These are phyloP conservation scores for Lytechinus pictus DNA, from an alignment of 35 echinoderm and acorn worm genomes.

Conservation along the genomic window DNA sequence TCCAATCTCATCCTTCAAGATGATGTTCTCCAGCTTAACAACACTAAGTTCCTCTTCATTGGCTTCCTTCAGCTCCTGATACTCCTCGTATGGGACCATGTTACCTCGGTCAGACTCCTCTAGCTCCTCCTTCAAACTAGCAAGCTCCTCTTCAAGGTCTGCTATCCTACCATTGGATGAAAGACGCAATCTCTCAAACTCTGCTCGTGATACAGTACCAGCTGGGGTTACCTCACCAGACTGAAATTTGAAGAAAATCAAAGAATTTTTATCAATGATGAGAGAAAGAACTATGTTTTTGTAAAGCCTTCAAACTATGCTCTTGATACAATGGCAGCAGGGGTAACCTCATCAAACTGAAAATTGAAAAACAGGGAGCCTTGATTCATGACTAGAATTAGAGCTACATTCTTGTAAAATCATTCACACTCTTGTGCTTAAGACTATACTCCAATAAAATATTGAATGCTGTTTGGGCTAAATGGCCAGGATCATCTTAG, in stretches of 20 bases:
- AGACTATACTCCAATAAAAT: too few species aligned
- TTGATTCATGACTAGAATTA: too few species aligned
- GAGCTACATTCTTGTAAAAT: too few species aligned
- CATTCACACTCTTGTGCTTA: too few species aligned
- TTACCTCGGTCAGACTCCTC: constrained; percentile 33
- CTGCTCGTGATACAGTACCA: neutral
- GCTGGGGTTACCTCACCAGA: neutral
- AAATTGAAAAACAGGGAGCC: too few species aligned
- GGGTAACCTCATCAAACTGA: too few species aligned
- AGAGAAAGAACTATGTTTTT: too few species aligned
- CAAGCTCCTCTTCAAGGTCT: constrained; percentile 66
- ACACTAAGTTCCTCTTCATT: constrained; percentile 58
- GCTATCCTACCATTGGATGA: constrained; percentile 42
- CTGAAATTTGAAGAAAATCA: neutral
- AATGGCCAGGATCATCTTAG: neutral
- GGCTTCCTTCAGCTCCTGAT: constrained; percentile 57
- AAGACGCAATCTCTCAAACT: neutral
- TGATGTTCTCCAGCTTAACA: constrained; percentile 56
- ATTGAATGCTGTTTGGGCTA: too few species aligned
- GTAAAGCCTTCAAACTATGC: too few species aligned
- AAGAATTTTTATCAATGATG: too few species aligned
- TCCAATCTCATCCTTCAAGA: constrained; percentile 69
- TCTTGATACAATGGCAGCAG: too few species aligned
- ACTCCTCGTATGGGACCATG: constrained; percentile 48
- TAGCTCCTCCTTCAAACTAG: constrained; percentile 56